These are phyloP conservation scores for Meteorus cinctellus DNA, from an alignment of 2,888 invertebrate species.

Conservation along the genomic window DNA sequence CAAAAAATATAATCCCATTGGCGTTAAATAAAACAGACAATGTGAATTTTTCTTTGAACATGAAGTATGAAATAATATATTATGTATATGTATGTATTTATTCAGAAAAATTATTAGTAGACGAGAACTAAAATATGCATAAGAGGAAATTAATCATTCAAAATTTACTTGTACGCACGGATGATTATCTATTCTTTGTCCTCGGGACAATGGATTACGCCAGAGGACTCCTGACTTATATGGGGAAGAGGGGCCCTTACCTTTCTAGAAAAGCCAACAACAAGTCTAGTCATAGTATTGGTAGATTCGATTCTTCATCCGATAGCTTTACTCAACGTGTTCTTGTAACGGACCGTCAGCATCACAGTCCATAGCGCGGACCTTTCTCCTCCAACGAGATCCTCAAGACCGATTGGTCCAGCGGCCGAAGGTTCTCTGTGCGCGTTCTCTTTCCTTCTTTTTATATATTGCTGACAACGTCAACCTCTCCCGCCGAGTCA, in stretches of 20 bases:
- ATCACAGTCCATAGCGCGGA: slow-evolving; percentile 26
- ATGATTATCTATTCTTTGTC: slow-evolving; percentile 25
- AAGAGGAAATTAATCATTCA: slow-evolving; percentile 18
- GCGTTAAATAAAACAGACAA: neutral
- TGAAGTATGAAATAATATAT: slow-evolving; percentile 29
- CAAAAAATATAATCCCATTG: neutral
- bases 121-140: slow-evolving; percentile 20
- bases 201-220: slow-evolving; percentile 48
- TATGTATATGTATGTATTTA: neutral
- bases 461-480: slow-evolving; percentile 2
- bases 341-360: slow-evolving; percentile 52
- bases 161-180: slow-evolving; percentile 17
- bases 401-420: slow-evolving; percentile 59
- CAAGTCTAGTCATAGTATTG: slow-evolving; percentile 8
- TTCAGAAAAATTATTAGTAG: neutral
- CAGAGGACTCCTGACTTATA: slow-evolving; percentile 40
- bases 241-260: slow-evolving; percentile 9
- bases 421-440: slow-evolving; percentile 53
- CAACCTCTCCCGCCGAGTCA: neutral
- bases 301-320: slow-evolving; percentile 43
- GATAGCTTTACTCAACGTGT: slow-evolving; percentile 41
- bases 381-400: slow-evolving; percentile 64
- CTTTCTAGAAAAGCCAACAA: slow-evolving; percentile 16
- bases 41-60: neutral
- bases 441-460: slow-evolving; percentile 25